Conservation (phyloP, 2,113 vertebrate genomes). For the Peromyscus californicus region DNA sequence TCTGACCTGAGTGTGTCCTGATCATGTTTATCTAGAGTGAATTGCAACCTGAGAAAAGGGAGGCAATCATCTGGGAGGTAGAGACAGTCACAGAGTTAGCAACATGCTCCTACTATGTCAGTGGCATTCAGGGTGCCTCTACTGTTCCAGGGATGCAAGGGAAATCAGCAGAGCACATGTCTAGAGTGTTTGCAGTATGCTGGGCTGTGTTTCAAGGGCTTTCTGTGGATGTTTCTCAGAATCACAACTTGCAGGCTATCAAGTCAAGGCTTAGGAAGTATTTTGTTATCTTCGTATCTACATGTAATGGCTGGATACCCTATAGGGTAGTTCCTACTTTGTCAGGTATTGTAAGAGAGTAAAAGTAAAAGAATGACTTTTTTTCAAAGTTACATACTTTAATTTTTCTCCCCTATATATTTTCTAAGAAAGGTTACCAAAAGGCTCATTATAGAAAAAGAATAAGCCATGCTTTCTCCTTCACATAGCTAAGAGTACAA, state of each 20-base stretch:
- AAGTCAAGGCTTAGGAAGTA: neutral
- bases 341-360: neutral
- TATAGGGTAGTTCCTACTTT: neutral
- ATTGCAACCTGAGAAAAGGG: conserved; percentile 15
- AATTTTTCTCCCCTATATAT: neutral
- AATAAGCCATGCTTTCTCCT: neutral
- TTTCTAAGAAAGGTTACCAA: neutral
- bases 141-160: neutral
- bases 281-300: neutral
- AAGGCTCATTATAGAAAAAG: neutral
- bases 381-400: neutral
- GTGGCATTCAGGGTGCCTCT: neutral
- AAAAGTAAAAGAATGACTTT: neutral
- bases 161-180: neutral
- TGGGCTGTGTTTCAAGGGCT: neutral
- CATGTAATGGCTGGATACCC: neutral
- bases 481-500: neutral
- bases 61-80: conserved; percentile 3
- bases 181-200: neutral
- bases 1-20: neutral
- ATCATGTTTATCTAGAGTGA: conserved; percentile 49
- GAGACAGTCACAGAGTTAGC: conserved; percentile 9
- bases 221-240: neutral
- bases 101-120: neutral
- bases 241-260: neutral